Evolutionary conservation across 2,113 vertebrate genomes (phyloP).

Genomic region (Apus apus): DNA sequence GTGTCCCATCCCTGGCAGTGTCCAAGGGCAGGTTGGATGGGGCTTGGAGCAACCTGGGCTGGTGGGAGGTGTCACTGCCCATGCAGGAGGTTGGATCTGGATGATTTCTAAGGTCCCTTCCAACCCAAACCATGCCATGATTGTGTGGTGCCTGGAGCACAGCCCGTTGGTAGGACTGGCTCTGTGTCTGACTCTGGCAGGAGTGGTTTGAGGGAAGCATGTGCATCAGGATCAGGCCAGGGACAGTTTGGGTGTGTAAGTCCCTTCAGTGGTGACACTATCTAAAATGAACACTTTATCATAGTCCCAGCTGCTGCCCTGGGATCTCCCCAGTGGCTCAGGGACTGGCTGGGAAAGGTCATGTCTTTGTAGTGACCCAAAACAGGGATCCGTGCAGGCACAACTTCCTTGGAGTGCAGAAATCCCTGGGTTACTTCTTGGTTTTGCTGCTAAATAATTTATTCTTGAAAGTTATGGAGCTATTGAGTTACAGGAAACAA

Average conservation of each 20-base stretch:
- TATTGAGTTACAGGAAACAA: background rate
- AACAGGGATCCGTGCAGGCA: background rate
- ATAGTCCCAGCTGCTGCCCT: background rate
- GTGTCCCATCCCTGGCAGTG: background rate
- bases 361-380: background rate
- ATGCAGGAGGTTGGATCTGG: too few species aligned
- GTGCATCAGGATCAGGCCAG: background rate
- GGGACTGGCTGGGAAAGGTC: background rate
- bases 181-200: accelerated
- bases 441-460: background rate
- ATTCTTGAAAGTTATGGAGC: background rate
- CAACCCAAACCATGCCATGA: too few species aligned
- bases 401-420: background rate
- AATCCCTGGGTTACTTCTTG: background rate
- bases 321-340: accelerated
- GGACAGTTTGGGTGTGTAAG: background rate
- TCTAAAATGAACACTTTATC: background rate
- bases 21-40: too few species aligned
- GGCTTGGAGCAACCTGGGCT: too few species aligned
- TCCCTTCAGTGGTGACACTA: background rate
- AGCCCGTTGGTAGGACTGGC: accelerated
- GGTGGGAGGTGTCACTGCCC: too few species aligned
- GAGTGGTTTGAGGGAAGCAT: background rate
- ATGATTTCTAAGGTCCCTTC: background rate
- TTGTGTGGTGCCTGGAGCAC: background rate